Evolutionary conservation across 2,888 invertebrate species (phyloP), one percentile per base, ranked within the genome.

Genomic region (Dasypolia templi): DNA sequence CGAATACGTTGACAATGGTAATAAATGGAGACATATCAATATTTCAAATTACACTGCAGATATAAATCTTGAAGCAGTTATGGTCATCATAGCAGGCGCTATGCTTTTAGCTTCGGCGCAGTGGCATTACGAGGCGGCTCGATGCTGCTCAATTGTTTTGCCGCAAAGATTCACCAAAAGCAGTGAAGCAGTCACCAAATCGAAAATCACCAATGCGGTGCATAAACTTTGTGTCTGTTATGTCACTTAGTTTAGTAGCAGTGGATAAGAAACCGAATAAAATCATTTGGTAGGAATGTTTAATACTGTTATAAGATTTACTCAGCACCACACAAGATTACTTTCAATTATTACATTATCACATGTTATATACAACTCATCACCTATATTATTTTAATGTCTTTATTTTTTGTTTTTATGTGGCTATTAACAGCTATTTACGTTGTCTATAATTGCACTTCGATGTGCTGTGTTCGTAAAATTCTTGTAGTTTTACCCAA

Each of bases 21-120:
- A 32, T 61, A 49, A 77, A 53, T 49, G 39, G 46, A 61, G 12
- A 55, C 26, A 46, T 68, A 59, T 69, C 22, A 22, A 53, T 75
- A 55, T 53, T 61, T 39, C 4, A 58, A 59, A n/a, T 56, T 32
- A 77, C 5, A 58, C 35, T 12, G 14, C 2, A 22, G 29, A 35
- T 1, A 62, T 70, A 51, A 35, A 53, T 62, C 2, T 11, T 29
- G 26, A 2, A 19, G 42, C 26, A 46, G 5, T 53, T 55, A 73
- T 63, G 14, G 1, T 3, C 2, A 22, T 12, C 46, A n/a, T 6
- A 35, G 32, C 44, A 29, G 32, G 17, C 11, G 7, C 3, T 35
- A 51, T 35, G 3, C 2, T 64, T 51, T n/a, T 65, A 35, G 17
- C 17, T 22, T 17, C 4, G 6, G 2, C 14, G 12, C 5, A 5